Base-by-base conservation (phyloP, 2,888 invertebrate genomes). In the Hirtodrosophila trivittata region DNA sequence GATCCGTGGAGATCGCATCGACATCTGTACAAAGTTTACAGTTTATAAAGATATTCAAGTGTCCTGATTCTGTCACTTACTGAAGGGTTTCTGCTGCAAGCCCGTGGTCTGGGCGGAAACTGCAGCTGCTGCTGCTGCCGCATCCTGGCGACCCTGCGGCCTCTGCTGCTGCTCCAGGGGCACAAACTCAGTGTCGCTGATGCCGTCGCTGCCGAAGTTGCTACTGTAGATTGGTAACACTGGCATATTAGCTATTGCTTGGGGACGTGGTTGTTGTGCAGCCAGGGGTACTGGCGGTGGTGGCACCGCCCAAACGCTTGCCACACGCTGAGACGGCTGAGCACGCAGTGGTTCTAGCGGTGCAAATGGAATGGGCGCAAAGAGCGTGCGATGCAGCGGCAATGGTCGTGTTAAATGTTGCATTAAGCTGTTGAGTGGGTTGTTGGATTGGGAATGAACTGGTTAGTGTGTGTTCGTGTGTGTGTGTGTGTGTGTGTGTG, bases 1-100 rank as follows among this genome's bases (percentile, higher is more conserved):
- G 77, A 42, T 87, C 89, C 21, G 87, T 83, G 30, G 88, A 83
- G 13, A 90, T 85, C 33, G 89, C 80, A 54, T 89, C 90, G 33
- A 90, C 77, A 66, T 87, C 90, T 90, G 51, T 8, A 2, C 3
- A n/a, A n/a, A n/a, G n/a, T n/a, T n/a, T n/a, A n/a, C n/a, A n/a
- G n/a, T n/a, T n/a, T n/a, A n/a, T n/a, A n/a, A n/a, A n/a, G n/a
- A n/a, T n/a, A n/a, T n/a, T n/a, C n/a, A n/a, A n/a, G n/a, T n/a
- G n/a, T n/a, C n/a, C n/a, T n/a, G n/a, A 21, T 28, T 3, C 0
- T 16, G 0, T 28, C n/a, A 77, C 88, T 75, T 75, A 89, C 89
- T 83, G 64, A 89, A 89, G 0, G 88, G 89, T 52, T 89, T 89
- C 13, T 86, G 78, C 3, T 74, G 66, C 50, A 66, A 57, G 9